These are phyloP conservation scores for Dicentrarchus labrax DNA, from an alignment of 2,113 vertebrate genomes.

Conservation along the genomic window DNA sequence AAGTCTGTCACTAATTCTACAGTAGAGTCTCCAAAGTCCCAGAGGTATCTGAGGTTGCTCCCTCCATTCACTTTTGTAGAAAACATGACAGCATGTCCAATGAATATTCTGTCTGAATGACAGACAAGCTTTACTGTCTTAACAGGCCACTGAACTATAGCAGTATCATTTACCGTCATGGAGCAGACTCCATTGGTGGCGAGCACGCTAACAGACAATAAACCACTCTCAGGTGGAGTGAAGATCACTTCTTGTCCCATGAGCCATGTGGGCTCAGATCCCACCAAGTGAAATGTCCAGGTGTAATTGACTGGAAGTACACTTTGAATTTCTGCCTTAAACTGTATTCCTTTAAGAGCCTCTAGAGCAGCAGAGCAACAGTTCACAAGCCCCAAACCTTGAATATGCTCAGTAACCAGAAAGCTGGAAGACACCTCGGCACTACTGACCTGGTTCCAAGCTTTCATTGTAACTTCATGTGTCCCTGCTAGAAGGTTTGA, in stretches of 20 bases:
- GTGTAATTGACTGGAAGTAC: conserved; percentile 68
- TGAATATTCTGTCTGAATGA: conserved; percentile 69
- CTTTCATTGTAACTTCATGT: conserved; percentile 71
- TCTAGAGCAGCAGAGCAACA: conserved; percentile 73
- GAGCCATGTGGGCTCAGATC: conserved; percentile 38
- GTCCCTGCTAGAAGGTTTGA: conserved; percentile 73
- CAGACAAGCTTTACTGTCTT: conserved; percentile 58
- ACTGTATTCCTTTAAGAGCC: conserved; percentile 63
- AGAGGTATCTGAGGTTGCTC: conserved; percentile 76
- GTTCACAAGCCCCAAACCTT: conserved; percentile 75
- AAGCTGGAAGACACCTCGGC: conserved; percentile 59
- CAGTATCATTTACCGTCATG: conserved; percentile 52
- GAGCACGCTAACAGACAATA: conserved; percentile 73
- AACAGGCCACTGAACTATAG: conserved; percentile 78
- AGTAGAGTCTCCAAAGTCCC: conserved; percentile 82
- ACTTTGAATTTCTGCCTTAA: conserved; percentile 71
- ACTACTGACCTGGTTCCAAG: conserved; percentile 80
- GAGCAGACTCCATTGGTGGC: conserved; percentile 80
- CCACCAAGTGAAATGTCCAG: conserved; percentile 80
- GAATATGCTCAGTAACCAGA: conserved; percentile 73
- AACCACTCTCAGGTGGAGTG: conserved; percentile 69
- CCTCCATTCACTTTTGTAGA: conserved; percentile 57
- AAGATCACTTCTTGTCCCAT: conserved; percentile 78
- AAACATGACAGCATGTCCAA: conserved; percentile 72
- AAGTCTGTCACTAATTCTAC: conserved; percentile 43